Conservation (phyloP, 2,888 invertebrate species). For the Celastrina argiolus region DNA sequence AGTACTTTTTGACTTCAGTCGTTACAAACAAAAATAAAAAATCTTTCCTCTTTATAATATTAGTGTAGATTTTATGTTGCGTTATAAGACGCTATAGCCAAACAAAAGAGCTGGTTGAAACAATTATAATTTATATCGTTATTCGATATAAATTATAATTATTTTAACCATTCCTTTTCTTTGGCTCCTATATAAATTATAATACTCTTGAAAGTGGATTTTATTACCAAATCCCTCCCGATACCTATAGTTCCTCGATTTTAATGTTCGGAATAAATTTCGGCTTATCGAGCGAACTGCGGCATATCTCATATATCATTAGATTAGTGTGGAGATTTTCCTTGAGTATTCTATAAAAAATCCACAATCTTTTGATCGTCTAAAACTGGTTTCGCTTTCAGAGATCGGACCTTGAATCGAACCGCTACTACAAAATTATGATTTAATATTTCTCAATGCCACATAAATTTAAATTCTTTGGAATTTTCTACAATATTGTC, state of each 20-base stretch:
- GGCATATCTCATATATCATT: not conserved
- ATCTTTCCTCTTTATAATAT: too few species aligned
- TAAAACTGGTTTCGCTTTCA: not conserved
- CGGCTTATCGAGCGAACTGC: not conserved
- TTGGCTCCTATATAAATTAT: too few species aligned
- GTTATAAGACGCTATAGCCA: too few species aligned
- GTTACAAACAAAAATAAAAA: too few species aligned
- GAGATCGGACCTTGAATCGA: conserved; percentile 8
- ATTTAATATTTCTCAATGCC: conserved; percentile 14
- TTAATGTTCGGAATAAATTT: not conserved
- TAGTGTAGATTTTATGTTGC: too few species aligned
- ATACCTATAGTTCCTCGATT: not conserved
- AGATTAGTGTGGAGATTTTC: not conserved
- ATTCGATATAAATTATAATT: too few species aligned
- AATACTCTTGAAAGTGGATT: too few species aligned
- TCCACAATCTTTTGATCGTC: not conserved
- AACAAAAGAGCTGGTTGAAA: too few species aligned
- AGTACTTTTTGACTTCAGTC: too few species aligned
- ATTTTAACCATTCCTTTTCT: too few species aligned
- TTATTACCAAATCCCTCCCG: too few species aligned
- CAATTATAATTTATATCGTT: too few species aligned
- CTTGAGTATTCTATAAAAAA: conserved; percentile 2
- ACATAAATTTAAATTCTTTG: conserved; percentile 4
- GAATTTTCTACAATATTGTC: not conserved
- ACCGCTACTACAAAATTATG: conserved; percentile 4